These are phyloP conservation scores for Sphaerophoria rueppellii DNA, from an alignment of 2,888 invertebrate species.

Conservation along the genomic window DNA sequence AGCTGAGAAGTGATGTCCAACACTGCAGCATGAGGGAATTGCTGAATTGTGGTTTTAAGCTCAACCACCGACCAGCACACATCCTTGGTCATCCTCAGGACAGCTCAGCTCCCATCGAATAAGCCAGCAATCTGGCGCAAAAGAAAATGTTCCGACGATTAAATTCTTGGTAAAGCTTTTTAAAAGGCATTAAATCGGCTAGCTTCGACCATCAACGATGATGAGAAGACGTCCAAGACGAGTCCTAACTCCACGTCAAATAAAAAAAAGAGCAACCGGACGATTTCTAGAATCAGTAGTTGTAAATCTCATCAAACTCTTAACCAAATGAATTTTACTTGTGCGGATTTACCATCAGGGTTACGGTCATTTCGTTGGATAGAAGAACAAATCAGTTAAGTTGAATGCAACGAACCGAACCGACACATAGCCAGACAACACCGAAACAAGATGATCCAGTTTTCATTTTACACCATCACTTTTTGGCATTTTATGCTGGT, in stretches of 20 bases:
- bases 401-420: conserved; percentile 55
- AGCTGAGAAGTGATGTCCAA: conserved; percentile 13
- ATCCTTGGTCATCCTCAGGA: not conserved
- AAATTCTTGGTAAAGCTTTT: conserved; percentile 59
- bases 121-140: not conserved
- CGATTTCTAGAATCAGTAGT: conserved; percentile 7
- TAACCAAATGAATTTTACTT: conserved; percentile 66
- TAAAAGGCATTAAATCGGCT: conserved; percentile 51
- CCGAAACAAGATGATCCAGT: conserved; percentile 27
- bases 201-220: conserved; percentile 24
- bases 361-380: conserved; percentile 32
- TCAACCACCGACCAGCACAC: conserved; percentile 24
- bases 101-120: not conserved
- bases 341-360: conserved; percentile 15
- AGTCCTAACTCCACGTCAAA: not conserved
- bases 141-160: conserved; percentile 45
- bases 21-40: conserved; percentile 27
- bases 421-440: not conserved
- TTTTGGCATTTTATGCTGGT: not conserved
- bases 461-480: not conserved
- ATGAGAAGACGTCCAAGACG: conserved; percentile 1
- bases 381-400: conserved; percentile 59
- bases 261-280: conserved; percentile 7
- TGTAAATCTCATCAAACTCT: conserved; percentile 71
- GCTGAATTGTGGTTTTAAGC: conserved; percentile 32